Evolutionary conservation across 2,113 vertebrate genomes (phyloP), one percentile per base, ranked within the genome.

Genomic region (Echinops telfairi): DNA sequence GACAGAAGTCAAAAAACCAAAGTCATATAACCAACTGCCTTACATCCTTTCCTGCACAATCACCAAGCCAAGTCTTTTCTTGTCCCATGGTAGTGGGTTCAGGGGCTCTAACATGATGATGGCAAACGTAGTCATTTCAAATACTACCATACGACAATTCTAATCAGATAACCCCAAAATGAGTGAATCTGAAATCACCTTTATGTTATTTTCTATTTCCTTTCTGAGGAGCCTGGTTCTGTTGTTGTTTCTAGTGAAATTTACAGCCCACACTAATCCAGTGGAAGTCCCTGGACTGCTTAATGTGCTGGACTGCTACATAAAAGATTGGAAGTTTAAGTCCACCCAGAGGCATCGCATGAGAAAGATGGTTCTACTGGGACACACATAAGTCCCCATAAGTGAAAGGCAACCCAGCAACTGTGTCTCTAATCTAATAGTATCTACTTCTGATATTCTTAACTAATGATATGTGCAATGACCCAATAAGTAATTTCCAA

Each of bases 151-250:
- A 84, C 58, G 31, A 79, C 92, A 83, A 83, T 77, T 88, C 38
- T 79, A 83, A 80, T 83, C 25, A 53, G 25, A 81, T 23, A 25
- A 14, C 90, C 70, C 76, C 88, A 92, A 83, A 70, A 40, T 16
- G 70, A 53, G n/a, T 64, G 17, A 85, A 58, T 11, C 9, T 93
- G 47, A 94, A 90, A 60, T 43, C 84, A n/a, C 27, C 86, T 89
- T 81, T 82, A 77, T 88, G 7, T 93, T 71, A 77, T 73, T 82
- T 79, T 86, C 20, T 71, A 43, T 31, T 86, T 92, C 17, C 58
- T 88, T 83, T 80, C 68, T 57, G 7, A 14, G 10, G 40, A 84
- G 88, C 12, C 9, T 53, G 47, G 47, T 53, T 53, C 12, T 15
- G 78, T 88, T 6, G 22, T 58, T 75, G 70, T 87, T 90, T 70